Evolutionary conservation across 1,140 invertebrate species (phyloP).

Genomic region (Drosophila eugracilis): DNA sequence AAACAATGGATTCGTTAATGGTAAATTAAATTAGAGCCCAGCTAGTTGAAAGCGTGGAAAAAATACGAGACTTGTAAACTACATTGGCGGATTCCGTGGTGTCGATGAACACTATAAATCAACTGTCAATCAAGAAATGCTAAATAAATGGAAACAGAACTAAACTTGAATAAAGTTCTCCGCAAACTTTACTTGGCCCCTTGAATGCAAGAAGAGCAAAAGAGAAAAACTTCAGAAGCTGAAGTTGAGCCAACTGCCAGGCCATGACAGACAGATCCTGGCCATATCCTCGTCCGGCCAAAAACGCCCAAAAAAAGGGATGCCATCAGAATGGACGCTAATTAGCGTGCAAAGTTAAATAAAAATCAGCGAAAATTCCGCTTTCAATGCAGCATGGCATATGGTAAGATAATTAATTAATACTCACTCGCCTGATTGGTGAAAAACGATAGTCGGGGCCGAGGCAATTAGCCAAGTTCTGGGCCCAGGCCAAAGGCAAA

Average conservation of each 20-base stretch:
- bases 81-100: constrained; percentile 6
- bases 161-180: constrained; percentile 35
- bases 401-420: constrained; percentile 75
- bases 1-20: background rate
- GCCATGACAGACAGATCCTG: constrained; percentile 25
- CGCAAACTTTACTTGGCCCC: constrained; percentile 24
- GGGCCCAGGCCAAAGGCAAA: constrained; percentile 45
- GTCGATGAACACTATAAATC: constrained; percentile 35
- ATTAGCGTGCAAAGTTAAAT: constrained; percentile 68
- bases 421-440: constrained; percentile 67
- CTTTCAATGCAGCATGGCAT: constrained; percentile 67
- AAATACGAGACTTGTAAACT: background rate
- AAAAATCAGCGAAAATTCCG: constrained; percentile 67
- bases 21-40: background rate
- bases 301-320: constrained; percentile 19
- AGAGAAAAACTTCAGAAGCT: constrained; percentile 30
- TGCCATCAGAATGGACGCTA: constrained; percentile 59
- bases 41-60: background rate
- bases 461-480: constrained; percentile 67
- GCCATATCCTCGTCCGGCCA: background rate
- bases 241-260: constrained; percentile 32
- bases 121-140: constrained; percentile 42
- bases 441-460: constrained; percentile 56
- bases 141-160: constrained; percentile 36
- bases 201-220: background rate